phyloP scores from a whole-genome alignment of 2,888 invertebrate genomes.

The Cerastoderma edule region DNA sequence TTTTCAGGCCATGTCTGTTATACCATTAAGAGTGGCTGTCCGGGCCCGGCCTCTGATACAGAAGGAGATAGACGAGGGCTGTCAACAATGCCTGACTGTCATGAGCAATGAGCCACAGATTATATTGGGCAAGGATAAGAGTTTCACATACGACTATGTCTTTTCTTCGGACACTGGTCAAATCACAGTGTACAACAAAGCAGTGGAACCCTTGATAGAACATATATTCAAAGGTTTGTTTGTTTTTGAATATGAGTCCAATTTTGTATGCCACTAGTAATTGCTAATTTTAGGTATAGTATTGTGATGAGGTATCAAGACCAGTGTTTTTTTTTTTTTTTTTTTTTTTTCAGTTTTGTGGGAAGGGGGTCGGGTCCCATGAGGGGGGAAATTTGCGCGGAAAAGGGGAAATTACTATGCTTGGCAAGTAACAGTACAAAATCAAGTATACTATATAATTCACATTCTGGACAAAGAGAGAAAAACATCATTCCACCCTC shows the following conservation, averaged over 20 bases:
- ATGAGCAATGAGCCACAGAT: conserved; percentile 84
- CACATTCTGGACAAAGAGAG: too few species aligned
- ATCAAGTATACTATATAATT: too few species aligned
- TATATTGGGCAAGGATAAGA: conserved; percentile 88
- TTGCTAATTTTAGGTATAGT: too few species aligned
- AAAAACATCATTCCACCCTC: too few species aligned
- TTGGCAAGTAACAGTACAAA: too few species aligned
- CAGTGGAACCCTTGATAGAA: conserved; percentile 89
- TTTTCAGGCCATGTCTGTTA: conserved; percentile 66
- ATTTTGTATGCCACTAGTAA: too few species aligned
- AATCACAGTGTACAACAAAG: conserved; percentile 89
- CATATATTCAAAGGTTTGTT: conserved; percentile 91
- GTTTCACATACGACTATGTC: conserved; percentile 93
- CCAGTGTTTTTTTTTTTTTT: too few species aligned
- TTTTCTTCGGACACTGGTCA: conserved; percentile 90
- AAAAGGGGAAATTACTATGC: too few species aligned
- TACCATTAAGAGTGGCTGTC: conserved; percentile 90
- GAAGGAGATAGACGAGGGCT: conserved; percentile 90
- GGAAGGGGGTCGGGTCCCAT: too few species aligned
- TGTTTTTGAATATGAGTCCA: neutral
- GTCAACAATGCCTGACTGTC: conserved; percentile 88
- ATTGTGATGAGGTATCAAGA: too few species aligned
- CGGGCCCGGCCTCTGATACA: conserved; percentile 92
- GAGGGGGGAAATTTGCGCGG: too few species aligned
- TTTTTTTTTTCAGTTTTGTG: too few species aligned